Evolutionary conservation across 2,113 vertebrate genomes (phyloP), one percentile per base, ranked within the genome.

Genomic region (Pagrus major): DNA sequence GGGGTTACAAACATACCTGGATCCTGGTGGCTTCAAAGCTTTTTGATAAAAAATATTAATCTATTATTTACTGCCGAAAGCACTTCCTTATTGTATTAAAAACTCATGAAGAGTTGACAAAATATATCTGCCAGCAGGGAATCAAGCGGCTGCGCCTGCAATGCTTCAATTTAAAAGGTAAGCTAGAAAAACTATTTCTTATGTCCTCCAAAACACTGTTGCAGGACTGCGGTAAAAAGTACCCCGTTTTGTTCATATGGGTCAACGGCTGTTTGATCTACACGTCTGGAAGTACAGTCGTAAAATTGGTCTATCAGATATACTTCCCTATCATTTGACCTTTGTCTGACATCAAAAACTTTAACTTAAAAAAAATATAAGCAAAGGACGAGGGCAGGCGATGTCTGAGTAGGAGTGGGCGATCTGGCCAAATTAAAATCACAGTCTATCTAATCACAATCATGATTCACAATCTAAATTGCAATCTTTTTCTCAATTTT

Each of bases 1-100:
- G 71, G 59, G 78, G 76, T 88, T 78, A 74, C 60, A 79, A 55
- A 55, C 82, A 41, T 60, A 89, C 89, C 90, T 90, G 73, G 44
- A 76, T 81, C 44, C 47, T 25, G 41, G 29, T 15, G 20, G 31
- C 78, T 74, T 60, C 49, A 29, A 81, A 71, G 66, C 65, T 18
- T 83, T 66, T 46, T 71, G 71, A 75, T 83, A 69, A 65, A n/a
- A 76, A 77, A 76, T 77, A 74, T 71, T 31, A 60, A 81, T 77
- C 74, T 78, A 59, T 80, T 81, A 75, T 81, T 84, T 58, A 67
- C 20, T 49, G 58, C 70, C 76, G 63, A 65, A 54, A 72, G 63
- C 76, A 52, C 70, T 75, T 79, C 84, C 65, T 73, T 47, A 71
- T 76, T 82, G 73, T 55, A 27, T 71, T 54, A 61, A 10, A 27